Evolutionary conservation across 30 jellyfish, hydroid and myxozoan species (phyloP).

Genomic region (Turritopsis dohrnii): DNA sequence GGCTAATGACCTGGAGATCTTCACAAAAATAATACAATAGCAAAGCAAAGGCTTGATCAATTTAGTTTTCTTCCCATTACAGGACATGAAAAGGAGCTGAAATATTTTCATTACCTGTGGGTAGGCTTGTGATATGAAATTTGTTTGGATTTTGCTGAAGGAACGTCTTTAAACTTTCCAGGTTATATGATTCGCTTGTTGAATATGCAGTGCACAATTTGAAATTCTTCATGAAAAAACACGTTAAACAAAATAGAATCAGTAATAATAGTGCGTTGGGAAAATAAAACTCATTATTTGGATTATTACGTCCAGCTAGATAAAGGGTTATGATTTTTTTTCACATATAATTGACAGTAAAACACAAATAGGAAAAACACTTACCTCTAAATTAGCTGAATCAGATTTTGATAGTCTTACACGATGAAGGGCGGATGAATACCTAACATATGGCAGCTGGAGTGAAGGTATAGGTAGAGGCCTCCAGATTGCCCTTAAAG

Average conservation of each 20-base stretch:
- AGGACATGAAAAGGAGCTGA: neutral
- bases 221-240: neutral
- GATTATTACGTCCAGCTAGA: too few relatives aligned
- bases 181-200: conserved; percentile 82
- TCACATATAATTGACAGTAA: too few relatives aligned
- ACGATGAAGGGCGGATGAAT: neutral
- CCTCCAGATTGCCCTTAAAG: neutral
- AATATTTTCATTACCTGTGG: conserved; percentile 45
- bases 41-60: too few relatives aligned
- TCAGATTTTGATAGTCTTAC: neutral
- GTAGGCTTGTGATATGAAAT: conserved; percentile 54
- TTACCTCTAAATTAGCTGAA: neutral
- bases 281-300: too few relatives aligned
- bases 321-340: too few relatives aligned
- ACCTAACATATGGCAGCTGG: neutral
- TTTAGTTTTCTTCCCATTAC: too few relatives aligned
- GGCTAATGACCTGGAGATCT: too few relatives aligned
- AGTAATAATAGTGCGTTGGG: too few relatives aligned
- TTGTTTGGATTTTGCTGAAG: conserved; percentile 1
- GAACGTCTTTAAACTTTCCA: conserved; percentile 41
- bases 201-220: conserved; percentile 77
- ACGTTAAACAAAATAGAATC: too few relatives aligned
- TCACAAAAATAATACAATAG: too few relatives aligned
- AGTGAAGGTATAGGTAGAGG: neutral
- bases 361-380: neutral